Base-by-base conservation (phyloP, 2,888 invertebrate species). In the Tachina grossa region DNA sequence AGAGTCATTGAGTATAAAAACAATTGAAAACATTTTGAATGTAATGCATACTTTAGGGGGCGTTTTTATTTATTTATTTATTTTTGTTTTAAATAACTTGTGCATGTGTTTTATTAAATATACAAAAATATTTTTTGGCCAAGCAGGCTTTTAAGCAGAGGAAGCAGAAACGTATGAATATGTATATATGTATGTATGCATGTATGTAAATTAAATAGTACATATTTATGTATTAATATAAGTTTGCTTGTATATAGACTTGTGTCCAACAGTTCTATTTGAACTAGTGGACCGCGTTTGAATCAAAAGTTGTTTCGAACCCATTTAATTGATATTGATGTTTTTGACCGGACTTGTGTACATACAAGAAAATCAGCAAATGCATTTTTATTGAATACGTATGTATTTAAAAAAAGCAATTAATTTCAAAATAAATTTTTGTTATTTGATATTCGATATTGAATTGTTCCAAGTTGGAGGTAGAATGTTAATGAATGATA, bases 41-140 rank as follows among this genome's bases (percentile, higher is more conserved):
- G 47, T 72, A 68, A 16, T 68, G 81, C 61, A 81, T 78, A 85
- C 61, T 76, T 84, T 61, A 77, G 53, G 76, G 74, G 39, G 41
- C 39, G 68, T 14, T 47, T 66, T 51, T 77, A 82, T 31, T 31
- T 31, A 2, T 22, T 22, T 22, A 2, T 22, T 22, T 22, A 2
- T 1, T 22, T 22, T 22, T 22, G 47, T 74, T 53, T 59, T 4
- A 41, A 69, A 55, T 68, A 75, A 78, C 76, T 79, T 63, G 78
- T 75, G 39, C 68, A 71, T n/a, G 19, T 55, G 45, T 65, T 55
- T 75, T 19, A 47, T 51, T 57, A 55, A 55, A 22, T 55, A 55
- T 22, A 55, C 11, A 55, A n/a, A 59, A n/a, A 59, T 41, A 57
- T 57, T 57, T 9, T 65, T 66, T 31, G 31, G 31, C 0, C 5